These are phyloP conservation scores for Marmota monax DNA, from an alignment of 2,113 vertebrate species.

Conservation along the genomic window DNA sequence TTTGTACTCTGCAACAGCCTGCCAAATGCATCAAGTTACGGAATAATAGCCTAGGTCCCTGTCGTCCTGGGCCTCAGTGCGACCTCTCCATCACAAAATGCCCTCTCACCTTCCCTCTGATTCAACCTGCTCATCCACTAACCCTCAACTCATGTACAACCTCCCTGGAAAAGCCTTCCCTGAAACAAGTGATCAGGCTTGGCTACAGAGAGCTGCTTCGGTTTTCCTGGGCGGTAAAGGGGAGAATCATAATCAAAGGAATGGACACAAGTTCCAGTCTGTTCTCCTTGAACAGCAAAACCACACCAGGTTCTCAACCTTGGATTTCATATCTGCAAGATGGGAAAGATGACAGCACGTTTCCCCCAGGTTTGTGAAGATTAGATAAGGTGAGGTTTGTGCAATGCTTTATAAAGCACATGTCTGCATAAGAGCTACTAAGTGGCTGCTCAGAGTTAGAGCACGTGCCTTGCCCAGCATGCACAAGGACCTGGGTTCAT, in stretches of 20 bases:
- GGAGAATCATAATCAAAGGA: neutral
- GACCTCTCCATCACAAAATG: neutral
- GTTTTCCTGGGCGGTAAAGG: neutral
- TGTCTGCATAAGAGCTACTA: fast-evolving
- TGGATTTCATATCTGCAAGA: neutral
- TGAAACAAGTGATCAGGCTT: neutral
- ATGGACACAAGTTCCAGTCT: neutral
- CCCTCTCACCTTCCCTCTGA: neutral
- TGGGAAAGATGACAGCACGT: neutral
- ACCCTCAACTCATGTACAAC: neutral
- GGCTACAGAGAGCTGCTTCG: neutral
- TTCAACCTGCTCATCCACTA: neutral
- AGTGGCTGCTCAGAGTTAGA: no score
- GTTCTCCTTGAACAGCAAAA: neutral
- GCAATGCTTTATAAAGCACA: neutral
- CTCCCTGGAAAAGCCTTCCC: neutral
- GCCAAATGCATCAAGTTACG: neutral
- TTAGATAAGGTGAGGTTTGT: neutral
- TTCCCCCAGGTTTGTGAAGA: neutral
- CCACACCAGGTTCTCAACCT: neutral
- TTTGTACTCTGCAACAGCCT: neutral
- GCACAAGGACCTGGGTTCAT: no score
- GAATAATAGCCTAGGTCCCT: neutral
- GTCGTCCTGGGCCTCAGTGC: neutral
- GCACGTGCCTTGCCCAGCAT: no score